Base-by-base conservation (phyloP, 2,888 invertebrate species). In the Zeuzera pyrina region DNA sequence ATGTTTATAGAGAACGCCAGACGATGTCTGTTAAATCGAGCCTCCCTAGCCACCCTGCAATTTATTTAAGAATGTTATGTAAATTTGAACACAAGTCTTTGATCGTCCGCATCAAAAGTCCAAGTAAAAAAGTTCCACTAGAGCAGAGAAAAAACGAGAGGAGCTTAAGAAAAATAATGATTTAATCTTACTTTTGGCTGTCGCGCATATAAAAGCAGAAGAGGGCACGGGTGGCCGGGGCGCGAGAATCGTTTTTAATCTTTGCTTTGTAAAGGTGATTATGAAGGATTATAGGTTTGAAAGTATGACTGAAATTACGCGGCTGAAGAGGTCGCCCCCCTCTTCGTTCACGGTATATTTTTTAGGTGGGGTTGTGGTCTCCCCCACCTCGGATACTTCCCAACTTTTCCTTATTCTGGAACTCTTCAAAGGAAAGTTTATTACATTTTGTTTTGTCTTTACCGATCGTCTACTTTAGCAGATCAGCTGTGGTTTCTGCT, bases 201-300 rank as follows among this genome's bases (percentile, higher is more conserved):
- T 73, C 76, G 69, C 77, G 81, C 81, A 83, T 83, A 84, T 83
- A 81, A 83, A 84, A 70, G 72, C 68, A 64, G 41, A 36, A 52
- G 57, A 49, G 61, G 54, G 51, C 57, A 35, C 22, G 27, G 38
- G 56, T 34, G 52, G 35, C 31, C 14, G 39, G 62, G 70, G 76
- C 63, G 74, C 61, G 53, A 71, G 81, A 81, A 83, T 78, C 79
- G 83, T 74, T 84, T 84, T 84, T 84, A 85, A 85, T 84, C 84
- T 85, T 85, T 84, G 84, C 84, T 85, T 85, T 85, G 84, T 85
- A 84, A 85, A 84, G 84, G 84, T 84, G 84, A 84, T 84, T 85
- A 84, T 83, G 72, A 84, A 61, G 81, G 84, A 84, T 84, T 84
- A 84, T 83, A 81, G 84, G 84, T 84, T 84, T 76, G 79, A 63